phyloP scores from a whole-genome alignment of 2,113 vertebrate genomes.

The Nematolebias whitei region DNA sequence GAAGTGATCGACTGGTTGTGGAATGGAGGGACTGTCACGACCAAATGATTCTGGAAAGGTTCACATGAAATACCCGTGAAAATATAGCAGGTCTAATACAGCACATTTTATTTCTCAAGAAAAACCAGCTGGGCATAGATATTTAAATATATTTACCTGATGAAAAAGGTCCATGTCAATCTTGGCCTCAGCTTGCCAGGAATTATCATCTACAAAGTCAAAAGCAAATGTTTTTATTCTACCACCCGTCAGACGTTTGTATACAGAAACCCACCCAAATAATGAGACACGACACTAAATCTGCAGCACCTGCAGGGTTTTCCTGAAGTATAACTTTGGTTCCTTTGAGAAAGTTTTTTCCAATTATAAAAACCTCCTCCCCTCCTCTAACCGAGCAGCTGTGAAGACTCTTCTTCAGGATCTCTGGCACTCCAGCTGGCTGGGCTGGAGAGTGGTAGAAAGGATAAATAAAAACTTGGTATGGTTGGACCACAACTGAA shows the following conservation, averaged over 20 bases:
- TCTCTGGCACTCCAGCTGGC: conserved; percentile 96
- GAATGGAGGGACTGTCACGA: conserved; percentile 96
- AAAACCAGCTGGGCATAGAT: not conserved
- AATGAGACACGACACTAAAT: conserved; percentile 7
- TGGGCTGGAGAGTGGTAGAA: conserved; percentile 83
- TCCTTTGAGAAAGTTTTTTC: conserved; percentile 99
- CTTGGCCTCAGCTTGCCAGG: conserved; percentile 97
- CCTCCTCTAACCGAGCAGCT: conserved; percentile 92
- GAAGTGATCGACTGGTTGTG: conserved; percentile 90
- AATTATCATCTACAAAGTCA: conserved; percentile 89
- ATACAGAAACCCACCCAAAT: conserved; percentile 6
- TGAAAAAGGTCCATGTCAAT: conserved; percentile 99
- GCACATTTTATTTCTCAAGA: not conserved
- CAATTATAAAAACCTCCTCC: conserved; percentile 97
- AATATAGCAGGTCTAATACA: not conserved
- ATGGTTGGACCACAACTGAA: not conserved
- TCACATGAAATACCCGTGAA: not conserved
- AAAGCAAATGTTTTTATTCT: conserved; percentile 7
- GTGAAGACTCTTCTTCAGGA: conserved; percentile 98
- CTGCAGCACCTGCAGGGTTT: conserved; percentile 79
- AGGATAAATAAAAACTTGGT: conserved; percentile 19
- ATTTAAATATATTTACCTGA: conserved; percentile 84
- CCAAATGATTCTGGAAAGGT: conserved; percentile 91
- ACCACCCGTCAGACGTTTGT: not conserved
- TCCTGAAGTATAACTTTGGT: conserved; percentile 99